Evolutionary conservation across 2,888 invertebrate genomes (phyloP).

Genomic region (Ochropacha duplaris): DNA sequence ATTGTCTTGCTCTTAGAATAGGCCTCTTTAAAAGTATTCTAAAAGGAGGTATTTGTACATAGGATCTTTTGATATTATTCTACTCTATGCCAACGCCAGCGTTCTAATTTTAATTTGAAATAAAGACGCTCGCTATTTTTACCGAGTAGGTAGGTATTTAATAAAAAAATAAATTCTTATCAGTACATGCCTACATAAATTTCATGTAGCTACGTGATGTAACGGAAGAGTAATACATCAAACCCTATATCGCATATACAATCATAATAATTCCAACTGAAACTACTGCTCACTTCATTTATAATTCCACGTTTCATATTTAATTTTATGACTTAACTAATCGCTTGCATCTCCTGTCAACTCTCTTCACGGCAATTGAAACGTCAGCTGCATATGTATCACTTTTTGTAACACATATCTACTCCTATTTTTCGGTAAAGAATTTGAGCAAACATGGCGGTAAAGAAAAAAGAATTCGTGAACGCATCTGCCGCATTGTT

Average conservation of each 20-base stretch:
- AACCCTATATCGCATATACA: conserved; percentile 35
- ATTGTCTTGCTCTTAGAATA: too few species aligned
- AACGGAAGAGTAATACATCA: conserved; percentile 58
- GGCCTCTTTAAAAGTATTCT: too few species aligned
- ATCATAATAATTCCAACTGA: conserved; percentile 43
- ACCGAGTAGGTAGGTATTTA: neutral
- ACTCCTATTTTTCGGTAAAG: conserved; percentile 62
- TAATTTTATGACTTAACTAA: conserved; percentile 47
- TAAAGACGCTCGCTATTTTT: neutral
- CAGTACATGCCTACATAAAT: conserved; percentile 23
- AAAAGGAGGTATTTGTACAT: too few species aligned
- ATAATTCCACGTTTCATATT: conserved; percentile 49
- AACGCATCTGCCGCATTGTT: conserved; percentile 80
- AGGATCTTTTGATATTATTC: too few species aligned
- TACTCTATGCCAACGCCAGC: too few species aligned
- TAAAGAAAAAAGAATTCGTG: conserved; percentile 52
- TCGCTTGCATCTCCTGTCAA: conserved; percentile 64
- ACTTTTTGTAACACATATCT: conserved; percentile 29
- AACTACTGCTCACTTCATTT: conserved; percentile 36
- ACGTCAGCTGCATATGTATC: conserved; percentile 59
- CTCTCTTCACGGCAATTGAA: conserved; percentile 62
- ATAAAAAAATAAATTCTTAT: conserved; percentile 17
- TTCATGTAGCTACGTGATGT: conserved; percentile 31
- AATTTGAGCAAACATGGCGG: conserved; percentile 77
- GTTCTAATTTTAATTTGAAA: too few species aligned